Conservation (phyloP, 2,113 vertebrate genomes). For the Arothron firmamentum region DNA sequence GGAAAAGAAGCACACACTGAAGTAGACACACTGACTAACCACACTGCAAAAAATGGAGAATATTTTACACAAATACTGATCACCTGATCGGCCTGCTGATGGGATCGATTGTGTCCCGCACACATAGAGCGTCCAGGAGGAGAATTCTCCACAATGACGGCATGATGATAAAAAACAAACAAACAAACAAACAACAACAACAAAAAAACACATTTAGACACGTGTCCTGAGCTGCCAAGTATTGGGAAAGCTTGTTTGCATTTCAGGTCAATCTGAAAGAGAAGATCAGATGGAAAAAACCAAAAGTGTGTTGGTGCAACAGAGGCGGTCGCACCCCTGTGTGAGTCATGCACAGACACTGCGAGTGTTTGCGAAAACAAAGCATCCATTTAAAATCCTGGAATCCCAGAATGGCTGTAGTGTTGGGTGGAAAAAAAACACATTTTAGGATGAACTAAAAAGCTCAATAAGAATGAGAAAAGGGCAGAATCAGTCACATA, state of each 20-base stretch:
- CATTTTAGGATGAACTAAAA: constrained; percentile 6
- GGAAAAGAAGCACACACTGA: too few relatives aligned
- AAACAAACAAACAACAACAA: neutral
- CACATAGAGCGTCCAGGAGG: constrained; percentile 57
- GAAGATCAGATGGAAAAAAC: constrained; percentile 20
- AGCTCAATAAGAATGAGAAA: neutral
- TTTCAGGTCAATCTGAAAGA: constrained; percentile 27
- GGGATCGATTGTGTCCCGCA: constrained; percentile 60
- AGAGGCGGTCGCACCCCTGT: constrained; percentile 15
- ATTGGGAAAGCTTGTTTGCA: constrained; percentile 23
- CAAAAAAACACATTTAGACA: constrained; percentile 51
- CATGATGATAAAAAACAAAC: constrained; percentile 63
- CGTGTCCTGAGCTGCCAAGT: constrained; percentile 22
- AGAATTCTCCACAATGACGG: constrained; percentile 65
- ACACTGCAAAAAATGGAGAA: too few relatives aligned
- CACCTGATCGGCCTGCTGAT: constrained; percentile 67
- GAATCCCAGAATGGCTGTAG: constrained; percentile 1
- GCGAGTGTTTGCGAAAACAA: constrained; percentile 13
- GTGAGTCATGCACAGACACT: constrained; percentile 49
- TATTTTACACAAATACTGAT: constrained; percentile 31
- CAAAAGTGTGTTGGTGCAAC: constrained; percentile 22
- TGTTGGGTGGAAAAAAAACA: constrained; percentile 7
- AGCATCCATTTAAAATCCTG: constrained; percentile 39
- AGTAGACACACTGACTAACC: too few relatives aligned
- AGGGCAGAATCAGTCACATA: neutral